A percentile compares a stretch with the other conserved stretches of the same genome.
Conservation (phyloP, 2,888 invertebrate species). For the Cephus nigrinus region DNA sequence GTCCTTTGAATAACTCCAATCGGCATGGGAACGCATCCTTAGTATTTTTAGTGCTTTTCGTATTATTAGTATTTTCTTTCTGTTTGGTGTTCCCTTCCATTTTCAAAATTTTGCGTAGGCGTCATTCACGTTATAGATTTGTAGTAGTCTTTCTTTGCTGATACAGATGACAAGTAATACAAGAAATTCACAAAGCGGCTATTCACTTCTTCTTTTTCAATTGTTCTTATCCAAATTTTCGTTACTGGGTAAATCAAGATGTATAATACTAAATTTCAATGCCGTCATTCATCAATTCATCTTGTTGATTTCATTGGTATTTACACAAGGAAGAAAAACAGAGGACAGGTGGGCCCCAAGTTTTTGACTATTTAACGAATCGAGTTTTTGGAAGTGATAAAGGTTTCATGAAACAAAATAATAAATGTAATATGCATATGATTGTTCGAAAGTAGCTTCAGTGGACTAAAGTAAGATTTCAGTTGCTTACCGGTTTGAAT, state of each 20-base stretch:
- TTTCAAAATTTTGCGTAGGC: constrained; percentile 35
- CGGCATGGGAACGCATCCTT: constrained; percentile 16
- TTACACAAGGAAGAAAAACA: not conserved
- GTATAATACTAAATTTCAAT: no score
- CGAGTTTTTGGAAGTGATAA: not conserved
- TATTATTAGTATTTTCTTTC: not conserved
- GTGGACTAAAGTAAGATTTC: not conserved
- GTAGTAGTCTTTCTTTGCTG: not conserved
- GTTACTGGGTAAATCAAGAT: not conserved
- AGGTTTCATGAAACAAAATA: not conserved
- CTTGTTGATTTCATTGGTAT: not conserved
- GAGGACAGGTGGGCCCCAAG: not conserved
- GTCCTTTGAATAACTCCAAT: constrained; percentile 18
- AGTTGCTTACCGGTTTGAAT: constrained; percentile 52
- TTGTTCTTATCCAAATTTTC: not conserved
- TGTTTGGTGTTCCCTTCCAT: constrained; percentile 18
- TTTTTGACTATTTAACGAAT: not conserved
- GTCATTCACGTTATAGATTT: constrained; percentile 32
- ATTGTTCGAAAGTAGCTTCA: not conserved
- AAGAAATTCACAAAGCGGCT: not conserved
- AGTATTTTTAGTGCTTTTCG: constrained; percentile 34
- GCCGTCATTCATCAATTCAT: not conserved
- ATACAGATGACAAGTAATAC: not conserved
- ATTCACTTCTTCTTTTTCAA: not conserved
- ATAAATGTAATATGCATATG: constrained; percentile 11